These are phyloP conservation scores for Magallana nippona DNA, from an alignment of 2,888 invertebrate species.

Conservation along the genomic window DNA sequence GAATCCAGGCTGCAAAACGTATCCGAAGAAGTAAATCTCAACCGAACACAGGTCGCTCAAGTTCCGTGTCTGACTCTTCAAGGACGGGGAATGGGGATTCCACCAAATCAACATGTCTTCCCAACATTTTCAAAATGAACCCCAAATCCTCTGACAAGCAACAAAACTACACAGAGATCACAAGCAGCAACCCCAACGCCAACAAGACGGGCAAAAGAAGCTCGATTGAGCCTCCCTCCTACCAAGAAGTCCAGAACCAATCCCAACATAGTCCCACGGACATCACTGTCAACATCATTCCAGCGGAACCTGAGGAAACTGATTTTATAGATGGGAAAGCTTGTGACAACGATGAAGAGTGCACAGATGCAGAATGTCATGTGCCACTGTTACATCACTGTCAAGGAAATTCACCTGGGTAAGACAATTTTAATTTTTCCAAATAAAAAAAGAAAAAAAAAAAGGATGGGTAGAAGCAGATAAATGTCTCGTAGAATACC, in stretches of 20 bases:
- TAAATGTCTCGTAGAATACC: too few species aligned
- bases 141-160: conserved; percentile 68
- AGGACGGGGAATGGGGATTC: conserved; percentile 53
- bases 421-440: background rate
- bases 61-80: conserved; percentile 62
- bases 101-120: conserved; percentile 71
- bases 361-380: conserved; percentile 54
- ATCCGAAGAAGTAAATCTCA: conserved; percentile 72
- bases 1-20: conserved; percentile 71
- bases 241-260: conserved; percentile 52
- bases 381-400: conserved; percentile 21
- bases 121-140: conserved; percentile 73
- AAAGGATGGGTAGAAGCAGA: too few species aligned
- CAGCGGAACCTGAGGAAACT: conserved; percentile 38
- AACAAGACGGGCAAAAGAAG: conserved; percentile 60
- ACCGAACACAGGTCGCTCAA: conserved; percentile 67
- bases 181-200: conserved; percentile 48
- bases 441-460: too few species aligned
- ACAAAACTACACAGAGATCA: conserved; percentile 60
- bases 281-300: conserved; percentile 36
- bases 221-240: conserved; percentile 68
- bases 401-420: conserved; percentile 28
- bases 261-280: conserved; percentile 35
- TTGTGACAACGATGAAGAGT: conserved; percentile 57
- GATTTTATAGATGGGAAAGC: conserved; percentile 35